These are phyloP conservation scores for Cryptocephalus moraei DNA, from an alignment of 2,888 invertebrate genomes.

Conservation along the genomic window DNA sequence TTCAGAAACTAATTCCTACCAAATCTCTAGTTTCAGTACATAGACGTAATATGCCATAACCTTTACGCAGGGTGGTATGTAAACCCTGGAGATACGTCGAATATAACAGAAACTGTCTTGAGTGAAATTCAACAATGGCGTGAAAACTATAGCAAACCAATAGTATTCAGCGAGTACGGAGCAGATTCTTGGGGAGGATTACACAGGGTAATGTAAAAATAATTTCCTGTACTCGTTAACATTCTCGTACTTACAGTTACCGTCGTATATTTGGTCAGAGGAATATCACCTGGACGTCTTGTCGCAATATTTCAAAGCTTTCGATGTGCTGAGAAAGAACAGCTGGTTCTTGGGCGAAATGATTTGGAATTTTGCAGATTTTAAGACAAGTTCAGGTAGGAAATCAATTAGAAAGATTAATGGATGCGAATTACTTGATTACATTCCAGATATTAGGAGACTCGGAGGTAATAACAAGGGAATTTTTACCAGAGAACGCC, in stretches of 20 bases:
- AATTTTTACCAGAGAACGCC: slow-evolving; percentile 77
- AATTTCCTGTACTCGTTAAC: too few species aligned
- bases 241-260: slow-evolving; percentile 42
- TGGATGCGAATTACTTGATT: background rate
- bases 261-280: slow-evolving; percentile 86
- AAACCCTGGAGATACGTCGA: slow-evolving; percentile 60
- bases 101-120: slow-evolving; percentile 51
- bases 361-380: slow-evolving; percentile 99
- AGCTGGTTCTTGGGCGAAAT: slow-evolving; percentile 90
- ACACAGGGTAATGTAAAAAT: slow-evolving; percentile 57
- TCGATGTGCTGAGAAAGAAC: slow-evolving; percentile 66
- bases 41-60: slow-evolving; percentile 90
- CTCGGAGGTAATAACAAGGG: slow-evolving; percentile 87
- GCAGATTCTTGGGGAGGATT: slow-evolving; percentile 87
- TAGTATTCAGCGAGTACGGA: slow-evolving; percentile 91
- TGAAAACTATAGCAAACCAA: slow-evolving; percentile 70
- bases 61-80: slow-evolving; percentile 97
- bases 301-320: slow-evolving; percentile 81
- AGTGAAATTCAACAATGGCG: slow-evolving; percentile 65
- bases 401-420: too few species aligned
- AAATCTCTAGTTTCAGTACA: slow-evolving; percentile 52
- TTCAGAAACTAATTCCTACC: too few species aligned
- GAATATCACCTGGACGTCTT: slow-evolving; percentile 84
- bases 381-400: slow-evolving; percentile 63
- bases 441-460: slow-evolving; percentile 55